A percentile compares a stretch with the other conserved stretches of the same genome.
Evolutionary conservation across 2,888 invertebrate genomes (phyloP).

Genomic region (Siphlonurus alternatus): DNA sequence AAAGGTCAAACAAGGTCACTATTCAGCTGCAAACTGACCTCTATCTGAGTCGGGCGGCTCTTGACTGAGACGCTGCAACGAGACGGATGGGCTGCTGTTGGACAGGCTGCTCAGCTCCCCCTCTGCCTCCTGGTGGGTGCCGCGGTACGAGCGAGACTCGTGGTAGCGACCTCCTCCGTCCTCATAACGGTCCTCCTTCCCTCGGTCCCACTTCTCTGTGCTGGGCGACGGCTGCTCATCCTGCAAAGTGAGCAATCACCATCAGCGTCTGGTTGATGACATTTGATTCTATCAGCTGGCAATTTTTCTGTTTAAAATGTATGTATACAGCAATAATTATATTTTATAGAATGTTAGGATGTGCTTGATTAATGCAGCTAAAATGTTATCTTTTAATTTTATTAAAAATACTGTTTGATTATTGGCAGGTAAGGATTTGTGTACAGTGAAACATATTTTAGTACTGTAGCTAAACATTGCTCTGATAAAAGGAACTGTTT

Average conservation of each 20-base stretch:
- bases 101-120: slow-evolving; percentile 27
- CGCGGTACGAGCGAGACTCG: slow-evolving; percentile 17
- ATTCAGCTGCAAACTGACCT: slow-evolving; percentile 13
- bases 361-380: too few species aligned
- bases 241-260: not conserved
- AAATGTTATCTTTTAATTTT: too few species aligned
- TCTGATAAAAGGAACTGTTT: too few species aligned
- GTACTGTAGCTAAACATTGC: too few species aligned
- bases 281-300: too few species aligned
- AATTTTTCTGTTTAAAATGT: too few species aligned
- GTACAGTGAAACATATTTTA: too few species aligned
- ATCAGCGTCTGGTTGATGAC: too few species aligned
- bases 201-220: slow-evolving; percentile 2
- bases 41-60: slow-evolving; percentile 40
- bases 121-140: slow-evolving; percentile 25
- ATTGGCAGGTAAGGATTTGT: too few species aligned
- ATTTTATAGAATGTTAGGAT: too few species aligned
- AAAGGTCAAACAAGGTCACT: not conserved
- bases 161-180: slow-evolving; percentile 9
- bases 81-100: slow-evolving; percentile 25
- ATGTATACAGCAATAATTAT: too few species aligned
- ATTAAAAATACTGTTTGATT: too few species aligned
- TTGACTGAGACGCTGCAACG: slow-evolving; percentile 35
- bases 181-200: slow-evolving; percentile 8
- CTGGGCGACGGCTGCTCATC: slow-evolving; percentile 3